A percentile compares a stretch with the other conserved stretches of the same genome.
Conservation (phyloP, 1,140 invertebrate species). For the Mya arenaria region DNA sequence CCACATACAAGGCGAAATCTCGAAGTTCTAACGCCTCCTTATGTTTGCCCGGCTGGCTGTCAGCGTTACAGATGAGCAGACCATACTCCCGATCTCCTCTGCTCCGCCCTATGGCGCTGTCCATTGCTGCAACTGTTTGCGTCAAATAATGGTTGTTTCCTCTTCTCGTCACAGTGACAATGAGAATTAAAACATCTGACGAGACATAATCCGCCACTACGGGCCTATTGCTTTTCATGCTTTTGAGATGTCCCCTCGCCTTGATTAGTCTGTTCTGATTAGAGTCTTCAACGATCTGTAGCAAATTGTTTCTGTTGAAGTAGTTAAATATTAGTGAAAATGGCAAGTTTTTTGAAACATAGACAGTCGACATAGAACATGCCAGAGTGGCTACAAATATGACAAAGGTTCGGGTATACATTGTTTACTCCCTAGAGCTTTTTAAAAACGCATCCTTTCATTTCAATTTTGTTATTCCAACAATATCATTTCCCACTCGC, state of each 20-base stretch:
- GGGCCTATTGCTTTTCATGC: background rate
- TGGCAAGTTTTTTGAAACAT: background rate
- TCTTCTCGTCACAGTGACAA: background rate
- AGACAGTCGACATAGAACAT: too few relatives aligned
- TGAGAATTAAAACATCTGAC: background rate
- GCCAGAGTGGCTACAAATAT: background rate
- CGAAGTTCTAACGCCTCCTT: conserved; percentile 47
- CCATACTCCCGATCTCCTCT: conserved; percentile 9
- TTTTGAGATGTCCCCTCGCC: background rate
- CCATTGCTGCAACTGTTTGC: conserved; percentile 41
- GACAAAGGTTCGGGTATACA: too few relatives aligned
- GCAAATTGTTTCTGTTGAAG: background rate
- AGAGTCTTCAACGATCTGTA: background rate
- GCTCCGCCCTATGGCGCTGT: conserved; percentile 37
- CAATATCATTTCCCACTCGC: too few relatives aligned
- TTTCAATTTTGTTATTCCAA: too few relatives aligned
- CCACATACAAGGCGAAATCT: conserved; percentile 48
- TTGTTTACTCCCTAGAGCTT: too few relatives aligned
- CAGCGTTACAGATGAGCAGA: conserved; percentile 60
- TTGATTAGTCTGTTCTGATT: background rate
- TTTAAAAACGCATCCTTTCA: too few relatives aligned
- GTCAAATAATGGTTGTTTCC: conserved; percentile 23
- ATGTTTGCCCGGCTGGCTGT: conserved; percentile 37
- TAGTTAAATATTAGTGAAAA: background rate
- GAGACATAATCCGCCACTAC: background rate